Evolutionary conservation across 2,113 vertebrate genomes (phyloP), one percentile per base, ranked within the genome.

Genomic region (Lutjanus erythropterus): DNA sequence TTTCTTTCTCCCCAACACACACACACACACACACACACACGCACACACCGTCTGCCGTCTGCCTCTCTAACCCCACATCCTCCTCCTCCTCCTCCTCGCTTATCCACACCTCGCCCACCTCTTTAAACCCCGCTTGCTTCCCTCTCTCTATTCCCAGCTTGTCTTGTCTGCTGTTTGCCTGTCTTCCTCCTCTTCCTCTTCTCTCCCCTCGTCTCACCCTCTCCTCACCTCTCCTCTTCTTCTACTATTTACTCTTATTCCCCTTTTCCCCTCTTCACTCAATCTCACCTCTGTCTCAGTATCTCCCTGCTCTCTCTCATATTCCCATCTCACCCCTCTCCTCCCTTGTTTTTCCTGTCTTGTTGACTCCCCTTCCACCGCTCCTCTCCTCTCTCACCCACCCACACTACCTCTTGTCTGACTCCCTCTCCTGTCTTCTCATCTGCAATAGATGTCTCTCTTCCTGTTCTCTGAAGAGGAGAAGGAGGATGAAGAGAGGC

Each of bases 41-140:
- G 60, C 44, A 72, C 71, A 64, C 37, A 59, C 60, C 21, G 50
- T 64, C 78, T 47, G 19, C 49, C 14, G 56, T 68, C 81, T 50
- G 15, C 61, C 44, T 33, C 65, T 18, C 69, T 29, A 27, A 27
- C 23, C 47, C n/a, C 9, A 42, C 37, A 60, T 21, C 71, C 61
- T 76, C 61, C 7, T 73, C 75, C 62, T 72, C 52, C 69, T 78
- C 69, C 60, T 75, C 65, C 42, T 76, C 50, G 59, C 70, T 55
- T 52, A 59, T 75, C 70, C 77, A 74, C 83, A 75, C 78, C 73
- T 80, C 71, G 19, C 76, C 73, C 84, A 64, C 83, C 56, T 71
- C 66, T 78, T 85, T 82, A 78, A 87, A 75, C 8, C n/a, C 72
- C 65, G 80, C 72, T 81, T 29, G 2, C 86, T 62, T 75, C 67